Percentiles rank a stretch among this genome's conserved stretches.
These are phyloP conservation scores for Threskiornis aethiopicus DNA, from an alignment of 2,797 vertebrate genomes.

Conservation along the genomic window DNA sequence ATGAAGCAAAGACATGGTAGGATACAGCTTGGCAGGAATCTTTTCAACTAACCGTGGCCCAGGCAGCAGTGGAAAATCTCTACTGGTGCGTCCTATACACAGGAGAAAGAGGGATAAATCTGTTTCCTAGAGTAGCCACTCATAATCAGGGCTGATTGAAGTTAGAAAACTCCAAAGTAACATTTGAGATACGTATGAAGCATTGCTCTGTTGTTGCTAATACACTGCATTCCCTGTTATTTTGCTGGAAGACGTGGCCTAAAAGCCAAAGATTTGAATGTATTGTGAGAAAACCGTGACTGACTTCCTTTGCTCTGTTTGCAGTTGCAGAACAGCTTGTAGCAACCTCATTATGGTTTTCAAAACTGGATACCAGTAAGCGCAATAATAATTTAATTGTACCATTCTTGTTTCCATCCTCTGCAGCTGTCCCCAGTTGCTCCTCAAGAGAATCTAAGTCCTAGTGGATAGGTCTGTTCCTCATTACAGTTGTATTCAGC, in stretches of 20 bases:
- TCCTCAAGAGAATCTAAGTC: background rate
- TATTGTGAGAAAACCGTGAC: background rate
- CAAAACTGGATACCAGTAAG: background rate
- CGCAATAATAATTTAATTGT: background rate
- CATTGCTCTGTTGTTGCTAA: background rate
- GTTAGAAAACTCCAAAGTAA: background rate
- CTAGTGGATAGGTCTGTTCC: conserved; percentile 13
- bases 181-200: accelerated
- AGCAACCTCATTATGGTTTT: background rate
- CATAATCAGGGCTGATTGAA: background rate
- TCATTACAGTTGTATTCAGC: conserved; percentile 19
- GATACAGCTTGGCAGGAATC: background rate
- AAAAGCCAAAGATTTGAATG: background rate
- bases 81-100: background rate
- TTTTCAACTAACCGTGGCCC: background rate
- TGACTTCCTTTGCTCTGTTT: background rate
- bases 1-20: background rate
- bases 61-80: background rate
- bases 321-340: conserved; percentile 4
- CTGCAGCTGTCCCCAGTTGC: conserved; percentile 22
- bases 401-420: background rate
- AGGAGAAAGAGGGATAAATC: background rate
- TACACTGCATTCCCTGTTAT: background rate
- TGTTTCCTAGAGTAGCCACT: background rate
- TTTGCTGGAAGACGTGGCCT: background rate